A percentile compares a stretch with the other conserved stretches of the same genome.
Conservation (phyloP, 1,140 invertebrate genomes). For the Muscidifurax raptorellus region DNA sequence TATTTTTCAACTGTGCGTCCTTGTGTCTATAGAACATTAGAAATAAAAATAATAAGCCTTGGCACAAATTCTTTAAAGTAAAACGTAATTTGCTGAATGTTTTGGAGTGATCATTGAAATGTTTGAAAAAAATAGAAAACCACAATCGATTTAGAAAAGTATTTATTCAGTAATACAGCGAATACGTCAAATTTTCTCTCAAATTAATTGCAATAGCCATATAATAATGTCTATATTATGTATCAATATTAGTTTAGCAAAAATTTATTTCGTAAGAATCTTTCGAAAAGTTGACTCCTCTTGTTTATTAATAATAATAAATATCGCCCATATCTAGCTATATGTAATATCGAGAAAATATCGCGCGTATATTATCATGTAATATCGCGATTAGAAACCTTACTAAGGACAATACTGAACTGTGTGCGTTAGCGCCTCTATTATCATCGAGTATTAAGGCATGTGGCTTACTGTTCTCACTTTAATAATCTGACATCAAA, state of each 20-base stretch:
- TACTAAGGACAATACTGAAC: slow-evolving; percentile 29
- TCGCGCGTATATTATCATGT: slow-evolving; percentile 9
- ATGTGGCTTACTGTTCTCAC: slow-evolving; percentile 45
- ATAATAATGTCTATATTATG: slow-evolving; percentile 38
- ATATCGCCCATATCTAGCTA: background rate
- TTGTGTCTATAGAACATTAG: background rate
- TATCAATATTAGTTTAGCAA: slow-evolving; percentile 22
- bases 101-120: slow-evolving; percentile 32
- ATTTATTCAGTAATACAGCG: slow-evolving; percentile 51
- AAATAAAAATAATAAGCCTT: background rate
- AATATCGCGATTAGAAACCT: slow-evolving; percentile 25
- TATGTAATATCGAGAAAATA: slow-evolving; percentile 13
- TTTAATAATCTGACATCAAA: slow-evolving; percentile 24
- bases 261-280: slow-evolving; percentile 29
- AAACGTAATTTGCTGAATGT: slow-evolving; percentile 16
- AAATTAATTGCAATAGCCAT: slow-evolving; percentile 35
- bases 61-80: background rate
- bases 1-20: background rate
- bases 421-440: slow-evolving; percentile 43
- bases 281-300: slow-evolving; percentile 8
- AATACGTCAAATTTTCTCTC: slow-evolving; percentile 21
- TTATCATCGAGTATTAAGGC: slow-evolving; percentile 43
- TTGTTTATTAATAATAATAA: slow-evolving; percentile 15
- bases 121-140: slow-evolving; percentile 9
- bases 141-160: slow-evolving; percentile 40